Evolutionary conservation across 2,797 vertebrate species (phyloP).

Genomic region (Gephyroberyx darwinii): DNA sequence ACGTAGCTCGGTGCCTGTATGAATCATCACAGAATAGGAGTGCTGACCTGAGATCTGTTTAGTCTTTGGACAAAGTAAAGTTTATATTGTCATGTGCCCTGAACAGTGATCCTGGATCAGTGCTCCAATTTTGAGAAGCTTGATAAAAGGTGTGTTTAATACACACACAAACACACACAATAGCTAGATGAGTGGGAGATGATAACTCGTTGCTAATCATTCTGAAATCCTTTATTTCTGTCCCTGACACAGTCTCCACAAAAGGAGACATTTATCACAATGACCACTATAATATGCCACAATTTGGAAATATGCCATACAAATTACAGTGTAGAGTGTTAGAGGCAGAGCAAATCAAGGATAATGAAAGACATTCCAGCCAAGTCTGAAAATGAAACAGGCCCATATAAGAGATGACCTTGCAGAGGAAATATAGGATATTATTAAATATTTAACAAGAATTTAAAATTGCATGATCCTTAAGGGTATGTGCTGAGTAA

Average conservation of each 20-base stretch:
- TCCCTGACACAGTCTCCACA: background rate
- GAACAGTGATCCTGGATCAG: constrained; percentile 47
- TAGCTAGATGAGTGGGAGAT: constrained; percentile 8
- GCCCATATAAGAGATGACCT: constrained; percentile 40
- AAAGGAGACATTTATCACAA: background rate
- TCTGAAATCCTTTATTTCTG: background rate
- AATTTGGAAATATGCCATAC: constrained; percentile 53
- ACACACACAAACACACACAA: constrained; percentile 4
- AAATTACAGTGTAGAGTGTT: constrained; percentile 34
- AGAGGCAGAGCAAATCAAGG: constrained; percentile 59
- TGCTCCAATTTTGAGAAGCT: constrained; percentile 1
- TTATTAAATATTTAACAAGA: constrained; percentile 61
- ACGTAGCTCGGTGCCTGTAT: constrained; percentile 48
- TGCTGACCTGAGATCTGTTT: constrained; percentile 49
- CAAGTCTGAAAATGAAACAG: constrained; percentile 47
- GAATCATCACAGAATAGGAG: constrained; percentile 63
- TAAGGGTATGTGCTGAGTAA: constrained; percentile 30
- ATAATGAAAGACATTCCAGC: constrained; percentile 54
- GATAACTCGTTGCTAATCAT: constrained; percentile 22
- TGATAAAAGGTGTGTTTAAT: constrained; percentile 5
- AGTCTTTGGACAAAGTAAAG: constrained; percentile 56
- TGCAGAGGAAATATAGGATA: constrained; percentile 34
- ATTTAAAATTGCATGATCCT: constrained; percentile 57
- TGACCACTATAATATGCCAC: constrained; percentile 24
- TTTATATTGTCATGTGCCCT: constrained; percentile 51